These are phyloP conservation scores for Diabrotica balteata DNA, from an alignment of 2,888 invertebrate genomes.

Conservation along the genomic window DNA sequence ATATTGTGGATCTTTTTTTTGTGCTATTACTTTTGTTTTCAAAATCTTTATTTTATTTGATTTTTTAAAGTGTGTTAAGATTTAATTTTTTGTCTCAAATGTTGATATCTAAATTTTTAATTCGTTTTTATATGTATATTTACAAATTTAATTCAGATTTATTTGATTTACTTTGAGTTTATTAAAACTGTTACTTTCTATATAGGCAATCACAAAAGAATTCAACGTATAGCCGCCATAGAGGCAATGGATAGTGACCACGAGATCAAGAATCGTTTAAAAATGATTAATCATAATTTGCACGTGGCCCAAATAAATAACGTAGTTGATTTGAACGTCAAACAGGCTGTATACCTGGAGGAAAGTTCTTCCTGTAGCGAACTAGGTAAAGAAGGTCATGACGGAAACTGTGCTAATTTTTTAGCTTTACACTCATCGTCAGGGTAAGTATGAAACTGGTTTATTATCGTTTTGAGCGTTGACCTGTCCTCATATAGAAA, in stretches of 20 bases:
- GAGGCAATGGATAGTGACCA: conserved; percentile 57
- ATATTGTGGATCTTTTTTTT: too few species aligned
- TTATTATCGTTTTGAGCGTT: too few species aligned
- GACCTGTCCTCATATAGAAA: too few species aligned
- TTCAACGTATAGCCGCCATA: conserved; percentile 50
- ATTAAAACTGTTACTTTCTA: too few species aligned
- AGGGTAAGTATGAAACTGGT: conserved; percentile 47
- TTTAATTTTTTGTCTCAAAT: too few species aligned
- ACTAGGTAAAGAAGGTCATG: conserved; percentile 56
- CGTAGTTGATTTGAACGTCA: conserved; percentile 53
- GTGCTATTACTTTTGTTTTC: too few species aligned
- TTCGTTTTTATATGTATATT: too few species aligned
- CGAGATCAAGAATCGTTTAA: conserved; percentile 52
- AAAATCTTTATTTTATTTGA: too few species aligned
- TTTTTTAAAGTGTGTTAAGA: too few species aligned
- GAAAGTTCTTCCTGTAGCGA: conserved; percentile 61
- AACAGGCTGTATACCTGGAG: conserved; percentile 56
- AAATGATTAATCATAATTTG: conserved; percentile 46
- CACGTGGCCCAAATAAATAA: conserved; percentile 54
- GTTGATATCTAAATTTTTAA: too few species aligned
- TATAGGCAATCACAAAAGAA: conserved; percentile 44
- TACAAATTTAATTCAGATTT: too few species aligned
- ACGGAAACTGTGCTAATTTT: conserved; percentile 53
- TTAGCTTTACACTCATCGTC: conserved; percentile 54
- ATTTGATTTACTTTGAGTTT: too few species aligned